These are phyloP conservation scores for Lasioglossum baleicum DNA, from an alignment of 1,140 invertebrate genomes.

Conservation along the genomic window DNA sequence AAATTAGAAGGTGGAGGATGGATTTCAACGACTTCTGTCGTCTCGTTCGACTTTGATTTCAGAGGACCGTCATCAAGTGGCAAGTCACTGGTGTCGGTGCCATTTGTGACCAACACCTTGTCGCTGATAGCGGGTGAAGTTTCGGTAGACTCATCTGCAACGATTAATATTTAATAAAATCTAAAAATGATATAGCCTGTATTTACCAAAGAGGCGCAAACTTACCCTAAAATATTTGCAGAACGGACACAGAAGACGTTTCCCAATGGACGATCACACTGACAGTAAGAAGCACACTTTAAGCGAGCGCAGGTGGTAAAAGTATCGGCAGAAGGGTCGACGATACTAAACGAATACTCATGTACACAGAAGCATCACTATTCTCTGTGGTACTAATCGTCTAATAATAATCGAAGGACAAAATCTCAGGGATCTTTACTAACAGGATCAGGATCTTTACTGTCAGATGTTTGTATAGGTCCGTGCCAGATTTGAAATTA, in stretches of 20 bases:
- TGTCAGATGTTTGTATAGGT: no score
- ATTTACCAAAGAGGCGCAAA: neutral
- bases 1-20: constrained; percentile 22
- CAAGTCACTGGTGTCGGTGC: neutral
- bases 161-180: neutral
- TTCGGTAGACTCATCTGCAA: constrained; percentile 8
- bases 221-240: constrained; percentile 23
- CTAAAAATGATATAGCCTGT: neutral
- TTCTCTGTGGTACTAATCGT: neutral
- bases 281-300: constrained; percentile 30
- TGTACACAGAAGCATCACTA: neutral
- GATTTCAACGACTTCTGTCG: constrained; percentile 18
- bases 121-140: neutral
- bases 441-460: no score
- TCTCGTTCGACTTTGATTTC: neutral
- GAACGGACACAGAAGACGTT: constrained; percentile 4
- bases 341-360: neutral
- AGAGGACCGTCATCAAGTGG: accelerated
- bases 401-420: neutral
- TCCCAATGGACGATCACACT: constrained; percentile 30
- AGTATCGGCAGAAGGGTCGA: neutral
- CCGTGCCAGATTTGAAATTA: no score
- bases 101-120: neutral
- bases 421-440: no score
- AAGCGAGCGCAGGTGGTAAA: constrained; percentile 17